phyloP scores from a whole-genome alignment of 2,113 vertebrate species.

The Strix aluco region DNA sequence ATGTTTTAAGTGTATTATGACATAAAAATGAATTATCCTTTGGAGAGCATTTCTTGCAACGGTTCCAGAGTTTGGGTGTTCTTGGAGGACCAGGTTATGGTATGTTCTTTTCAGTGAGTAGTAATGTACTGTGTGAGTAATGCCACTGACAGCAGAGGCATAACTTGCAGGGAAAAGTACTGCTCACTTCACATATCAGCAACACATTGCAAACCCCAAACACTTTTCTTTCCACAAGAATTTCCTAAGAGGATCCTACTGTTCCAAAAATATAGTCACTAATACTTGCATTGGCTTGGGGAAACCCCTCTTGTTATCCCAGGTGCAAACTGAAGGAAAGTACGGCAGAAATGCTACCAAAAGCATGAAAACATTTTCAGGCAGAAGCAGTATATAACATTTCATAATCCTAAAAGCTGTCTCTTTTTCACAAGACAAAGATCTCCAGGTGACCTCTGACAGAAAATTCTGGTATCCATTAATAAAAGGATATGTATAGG shows the following conservation, averaged over 20 bases:
- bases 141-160: background rate
- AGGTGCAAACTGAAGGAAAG: slow-evolving; percentile 5
- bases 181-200: background rate
- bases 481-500: background rate
- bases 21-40: background rate
- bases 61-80: background rate
- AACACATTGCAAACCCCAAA: background rate
- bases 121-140: background rate
- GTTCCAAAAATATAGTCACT: slow-evolving; percentile 33
- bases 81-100: background rate
- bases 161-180: background rate
- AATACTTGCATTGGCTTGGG: background rate
- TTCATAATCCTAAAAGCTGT: slow-evolving; percentile 30
- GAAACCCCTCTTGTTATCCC: background rate
- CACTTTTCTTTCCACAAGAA: background rate
- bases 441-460: background rate
- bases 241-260: background rate
- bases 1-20: background rate
- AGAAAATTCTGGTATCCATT: background rate
- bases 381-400: slow-evolving; percentile 1
- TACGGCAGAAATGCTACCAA: background rate
- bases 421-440: background rate
- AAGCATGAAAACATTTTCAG: background rate
- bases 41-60: background rate
- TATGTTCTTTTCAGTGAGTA: background rate